phyloP scores from a whole-genome alignment of 2,113 vertebrate species.

The Apteryx owenii region DNA sequence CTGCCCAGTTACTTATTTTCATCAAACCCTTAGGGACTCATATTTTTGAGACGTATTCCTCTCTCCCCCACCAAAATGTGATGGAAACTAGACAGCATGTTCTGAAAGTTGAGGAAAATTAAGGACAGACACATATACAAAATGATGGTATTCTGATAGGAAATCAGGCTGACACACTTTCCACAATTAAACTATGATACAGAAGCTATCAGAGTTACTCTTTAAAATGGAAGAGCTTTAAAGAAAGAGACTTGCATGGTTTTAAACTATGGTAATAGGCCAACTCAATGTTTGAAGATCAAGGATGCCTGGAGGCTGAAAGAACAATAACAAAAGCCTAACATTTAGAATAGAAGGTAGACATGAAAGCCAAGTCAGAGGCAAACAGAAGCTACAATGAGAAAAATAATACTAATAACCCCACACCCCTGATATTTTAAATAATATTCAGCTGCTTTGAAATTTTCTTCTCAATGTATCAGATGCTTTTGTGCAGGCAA shows the following conservation, averaged over 20 bases:
- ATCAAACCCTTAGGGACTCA: background rate
- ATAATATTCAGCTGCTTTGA: background rate
- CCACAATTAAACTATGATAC: background rate
- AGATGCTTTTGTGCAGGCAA: background rate
- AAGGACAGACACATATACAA: background rate
- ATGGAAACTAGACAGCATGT: background rate
- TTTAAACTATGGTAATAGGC: background rate
- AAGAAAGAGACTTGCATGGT: background rate
- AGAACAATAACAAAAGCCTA: background rate
- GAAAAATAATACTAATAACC: background rate
- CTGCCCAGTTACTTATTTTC: background rate
- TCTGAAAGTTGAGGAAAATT: background rate
- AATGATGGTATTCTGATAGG: background rate
- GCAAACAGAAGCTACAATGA: background rate
- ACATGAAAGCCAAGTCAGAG: background rate
- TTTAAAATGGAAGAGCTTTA: background rate
- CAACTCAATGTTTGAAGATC: background rate
- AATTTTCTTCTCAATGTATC: background rate
- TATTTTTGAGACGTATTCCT: background rate
- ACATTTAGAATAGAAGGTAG: background rate
- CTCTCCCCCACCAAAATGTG: background rate
- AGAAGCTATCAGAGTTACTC: background rate
- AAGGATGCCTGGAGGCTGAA: background rate
- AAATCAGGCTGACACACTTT: background rate
- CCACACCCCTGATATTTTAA: background rate